Evolutionary conservation across 2,113 vertebrate species (phyloP).

Genomic region (Odobenus rosmarus): DNA sequence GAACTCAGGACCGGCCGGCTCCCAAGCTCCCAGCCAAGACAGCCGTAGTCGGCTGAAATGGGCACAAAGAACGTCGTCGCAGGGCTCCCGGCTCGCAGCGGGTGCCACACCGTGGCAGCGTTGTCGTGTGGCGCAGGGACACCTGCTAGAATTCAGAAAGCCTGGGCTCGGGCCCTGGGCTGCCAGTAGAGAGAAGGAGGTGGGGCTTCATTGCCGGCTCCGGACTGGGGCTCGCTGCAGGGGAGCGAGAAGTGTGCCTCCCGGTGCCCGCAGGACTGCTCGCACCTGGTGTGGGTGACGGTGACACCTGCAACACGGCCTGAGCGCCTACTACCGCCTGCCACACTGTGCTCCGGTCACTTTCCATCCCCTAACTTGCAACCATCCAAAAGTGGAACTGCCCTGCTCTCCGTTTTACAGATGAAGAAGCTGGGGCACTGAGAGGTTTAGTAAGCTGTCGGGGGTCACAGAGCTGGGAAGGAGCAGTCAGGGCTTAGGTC

Average conservation of each 20-base stretch:
- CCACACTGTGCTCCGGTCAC: not conserved
- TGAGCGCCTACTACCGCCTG: not conserved
- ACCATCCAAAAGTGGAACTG: not conserved
- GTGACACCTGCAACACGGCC: rapidly evolving
- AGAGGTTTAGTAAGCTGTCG: not conserved
- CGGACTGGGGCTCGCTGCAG: not conserved
- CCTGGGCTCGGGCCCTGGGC: not conserved
- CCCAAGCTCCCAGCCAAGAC: not conserved
- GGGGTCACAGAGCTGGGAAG: not conserved
- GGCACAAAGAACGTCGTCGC: not conserved
- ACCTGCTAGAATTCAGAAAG: not conserved
- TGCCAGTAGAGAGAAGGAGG: not conserved
- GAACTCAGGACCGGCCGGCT: not conserved
- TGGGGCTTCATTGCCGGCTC: rapidly evolving
- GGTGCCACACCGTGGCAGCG: not conserved
- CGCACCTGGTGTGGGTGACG: not conserved
- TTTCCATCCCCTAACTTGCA: not conserved
- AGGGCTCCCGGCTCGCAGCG: not conserved
- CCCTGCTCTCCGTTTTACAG: not conserved
- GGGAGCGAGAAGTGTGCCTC: rapidly evolving
- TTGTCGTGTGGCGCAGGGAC: rapidly evolving
- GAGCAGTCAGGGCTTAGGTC: not conserved
- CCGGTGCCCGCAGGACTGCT: not conserved
- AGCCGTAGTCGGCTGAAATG: rapidly evolving
- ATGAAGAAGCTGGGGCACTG: not conserved